phyloP scores from a whole-genome alignment of 2,797 vertebrate species.

The Rhincodon typus region DNA sequence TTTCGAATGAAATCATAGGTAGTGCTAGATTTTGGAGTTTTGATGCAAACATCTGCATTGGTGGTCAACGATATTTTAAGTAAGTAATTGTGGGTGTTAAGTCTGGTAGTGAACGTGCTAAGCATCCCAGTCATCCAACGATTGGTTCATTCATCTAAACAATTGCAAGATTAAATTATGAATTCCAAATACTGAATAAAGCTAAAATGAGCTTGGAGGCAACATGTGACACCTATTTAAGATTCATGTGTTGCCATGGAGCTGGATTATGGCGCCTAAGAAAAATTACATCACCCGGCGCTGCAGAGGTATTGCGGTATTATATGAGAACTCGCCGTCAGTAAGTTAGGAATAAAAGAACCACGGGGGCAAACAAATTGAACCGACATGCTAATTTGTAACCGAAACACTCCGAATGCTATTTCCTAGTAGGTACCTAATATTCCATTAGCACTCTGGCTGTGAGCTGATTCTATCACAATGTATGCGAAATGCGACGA shows the following conservation, averaged over 20 bases:
- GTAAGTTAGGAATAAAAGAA: background rate
- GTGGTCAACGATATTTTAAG: background rate
- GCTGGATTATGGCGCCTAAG: constrained; percentile 11
- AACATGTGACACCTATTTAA: background rate
- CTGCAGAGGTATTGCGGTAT: background rate
- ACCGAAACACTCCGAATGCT: background rate
- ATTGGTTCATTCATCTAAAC: background rate
- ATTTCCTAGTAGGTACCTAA: background rate
- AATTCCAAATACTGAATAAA: constrained; percentile 11
- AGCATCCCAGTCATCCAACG: background rate
- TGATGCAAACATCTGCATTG: background rate
- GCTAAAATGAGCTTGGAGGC: background rate
- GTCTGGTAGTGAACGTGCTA: background rate
- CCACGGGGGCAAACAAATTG: background rate
- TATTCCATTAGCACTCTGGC: background rate
- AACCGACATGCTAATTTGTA: constrained; percentile 20
- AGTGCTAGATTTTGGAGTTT: background rate
- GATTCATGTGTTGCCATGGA: background rate
- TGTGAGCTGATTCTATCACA: background rate
- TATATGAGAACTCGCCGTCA: background rate
- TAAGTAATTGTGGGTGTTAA: background rate
- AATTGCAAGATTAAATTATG: background rate
- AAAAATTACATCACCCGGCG: background rate
- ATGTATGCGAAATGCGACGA: background rate
- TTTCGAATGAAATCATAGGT: background rate